Conservation (phyloP, 2,888 invertebrate species). For the Drosophila diplacantha region DNA sequence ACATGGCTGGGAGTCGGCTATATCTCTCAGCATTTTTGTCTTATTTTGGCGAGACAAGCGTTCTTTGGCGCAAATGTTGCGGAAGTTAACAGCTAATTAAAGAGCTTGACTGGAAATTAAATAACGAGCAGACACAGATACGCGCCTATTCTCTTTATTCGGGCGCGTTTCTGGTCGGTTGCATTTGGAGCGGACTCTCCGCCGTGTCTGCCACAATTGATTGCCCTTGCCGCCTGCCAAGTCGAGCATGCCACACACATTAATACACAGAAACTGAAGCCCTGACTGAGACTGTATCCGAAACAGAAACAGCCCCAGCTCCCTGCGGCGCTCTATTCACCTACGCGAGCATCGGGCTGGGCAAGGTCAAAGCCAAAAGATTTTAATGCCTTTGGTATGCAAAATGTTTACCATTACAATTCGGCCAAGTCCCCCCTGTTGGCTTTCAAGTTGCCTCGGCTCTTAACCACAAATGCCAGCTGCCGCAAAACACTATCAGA, state of each 20-base stretch:
- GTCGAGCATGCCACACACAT: constrained; percentile 64
- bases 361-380: constrained; percentile 61
- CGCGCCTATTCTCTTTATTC: constrained; percentile 38
- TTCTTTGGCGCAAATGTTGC: constrained; percentile 65
- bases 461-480: constrained; percentile 43
- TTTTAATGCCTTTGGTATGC: constrained; percentile 61
- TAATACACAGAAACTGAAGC: constrained; percentile 8
- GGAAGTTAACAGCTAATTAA: constrained; percentile 71
- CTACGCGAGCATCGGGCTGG: constrained; percentile 62
- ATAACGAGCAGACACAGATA: constrained; percentile 48
- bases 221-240: constrained; percentile 71
- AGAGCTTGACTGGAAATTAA: constrained; percentile 66
- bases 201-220: constrained; percentile 55
- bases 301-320: constrained; percentile 27
- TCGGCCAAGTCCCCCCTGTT: constrained; percentile 19
- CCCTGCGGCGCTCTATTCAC: constrained; percentile 69
- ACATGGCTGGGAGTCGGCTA: constrained; percentile 34
- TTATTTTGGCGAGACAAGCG: constrained; percentile 38
- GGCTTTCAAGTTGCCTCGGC: constrained; percentile 21
- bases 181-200: constrained; percentile 55
- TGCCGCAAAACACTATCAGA: constrained; percentile 31
- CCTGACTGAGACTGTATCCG: constrained; percentile 3
- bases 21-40: constrained; percentile 32
- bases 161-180: constrained; percentile 67
- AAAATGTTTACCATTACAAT: constrained; percentile 43